Percentiles rank a stretch among this genome's conserved stretches.
phyloP scores from a whole-genome alignment of 2,888 invertebrate species.

The Lasioglossum figueresi region DNA sequence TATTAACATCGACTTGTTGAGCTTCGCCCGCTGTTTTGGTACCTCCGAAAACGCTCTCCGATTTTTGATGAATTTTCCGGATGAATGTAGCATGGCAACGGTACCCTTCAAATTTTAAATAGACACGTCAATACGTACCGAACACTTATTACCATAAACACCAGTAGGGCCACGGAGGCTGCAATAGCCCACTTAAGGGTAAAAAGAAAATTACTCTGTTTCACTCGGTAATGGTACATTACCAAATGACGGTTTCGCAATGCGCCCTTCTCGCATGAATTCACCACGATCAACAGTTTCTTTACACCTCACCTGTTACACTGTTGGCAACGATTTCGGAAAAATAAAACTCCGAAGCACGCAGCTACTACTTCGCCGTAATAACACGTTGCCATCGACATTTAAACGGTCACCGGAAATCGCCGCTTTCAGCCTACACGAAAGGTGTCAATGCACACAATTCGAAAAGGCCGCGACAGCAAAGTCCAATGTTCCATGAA shows the following conservation, averaged over 20 bases:
- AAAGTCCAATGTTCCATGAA: neutral
- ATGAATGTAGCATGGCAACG: neutral
- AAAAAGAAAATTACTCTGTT: neutral
- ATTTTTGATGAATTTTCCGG: neutral
- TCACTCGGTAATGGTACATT: neutral
- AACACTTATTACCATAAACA: neutral
- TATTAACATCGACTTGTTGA: neutral
- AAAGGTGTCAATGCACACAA: slow-evolving; percentile 4
- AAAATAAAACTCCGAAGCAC: neutral
- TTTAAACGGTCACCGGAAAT: neutral
- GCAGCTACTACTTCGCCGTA: neutral
- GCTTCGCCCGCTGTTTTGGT: neutral
- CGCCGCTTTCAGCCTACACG: slow-evolving; percentile 1
- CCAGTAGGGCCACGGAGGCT: neutral
- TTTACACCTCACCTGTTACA: slow-evolving; percentile 8
- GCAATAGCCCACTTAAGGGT: neutral
- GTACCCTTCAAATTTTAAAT: neutral
- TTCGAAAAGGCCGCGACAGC: neutral
- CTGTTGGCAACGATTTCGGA: neutral
- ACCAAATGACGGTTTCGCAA: neutral
- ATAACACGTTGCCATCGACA: neutral
- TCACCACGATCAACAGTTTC: neutral
- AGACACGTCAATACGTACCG: neutral
- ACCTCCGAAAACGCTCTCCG: neutral
- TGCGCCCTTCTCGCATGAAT: neutral